Evolutionary conservation across 2,888 invertebrate genomes (phyloP).

Genomic region (Ophion ellenae): DNA sequence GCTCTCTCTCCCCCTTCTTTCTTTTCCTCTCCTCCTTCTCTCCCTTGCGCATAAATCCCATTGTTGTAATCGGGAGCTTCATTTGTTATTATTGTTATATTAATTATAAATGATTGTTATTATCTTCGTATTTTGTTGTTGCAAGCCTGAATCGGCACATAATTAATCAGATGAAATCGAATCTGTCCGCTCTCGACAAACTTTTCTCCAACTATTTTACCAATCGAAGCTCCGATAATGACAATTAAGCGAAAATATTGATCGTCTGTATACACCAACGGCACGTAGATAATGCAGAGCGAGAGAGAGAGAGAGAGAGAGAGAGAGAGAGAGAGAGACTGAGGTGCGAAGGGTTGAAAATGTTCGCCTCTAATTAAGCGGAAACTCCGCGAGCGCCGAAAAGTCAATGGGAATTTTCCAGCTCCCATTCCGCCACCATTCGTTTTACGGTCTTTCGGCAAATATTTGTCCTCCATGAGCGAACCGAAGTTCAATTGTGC

Average conservation of each 20-base stretch:
- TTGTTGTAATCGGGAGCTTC: too few species aligned
- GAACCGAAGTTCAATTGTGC: conserved; percentile 7
- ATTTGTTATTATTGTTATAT: too few species aligned
- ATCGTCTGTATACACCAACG: neutral
- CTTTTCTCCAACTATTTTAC: conserved; percentile 33
- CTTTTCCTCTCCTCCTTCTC: too few species aligned
- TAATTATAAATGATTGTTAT: too few species aligned
- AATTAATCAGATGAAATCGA: too few species aligned
- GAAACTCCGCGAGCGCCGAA: conserved; percentile 27
- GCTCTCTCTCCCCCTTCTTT: too few species aligned
- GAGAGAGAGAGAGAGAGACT: conserved; percentile 2
- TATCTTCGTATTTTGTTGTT: too few species aligned
- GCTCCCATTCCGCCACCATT: conserved; percentile 41
- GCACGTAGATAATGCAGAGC: neutral
- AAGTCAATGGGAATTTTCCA: conserved; percentile 49
- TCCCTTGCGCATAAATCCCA: too few species aligned
- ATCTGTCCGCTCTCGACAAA: neutral
- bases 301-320: neutral
- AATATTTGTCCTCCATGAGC: conserved; percentile 73
- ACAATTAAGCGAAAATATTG: conserved; percentile 47
- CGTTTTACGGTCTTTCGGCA: conserved; percentile 69
- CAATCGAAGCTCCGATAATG: conserved; percentile 34
- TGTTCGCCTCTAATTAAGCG: conserved; percentile 47
- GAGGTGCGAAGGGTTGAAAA: conserved; percentile 24
- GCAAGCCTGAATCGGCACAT: too few species aligned